phyloP scores from a whole-genome alignment of 2,113 vertebrate species.

The Scomber colias region DNA sequence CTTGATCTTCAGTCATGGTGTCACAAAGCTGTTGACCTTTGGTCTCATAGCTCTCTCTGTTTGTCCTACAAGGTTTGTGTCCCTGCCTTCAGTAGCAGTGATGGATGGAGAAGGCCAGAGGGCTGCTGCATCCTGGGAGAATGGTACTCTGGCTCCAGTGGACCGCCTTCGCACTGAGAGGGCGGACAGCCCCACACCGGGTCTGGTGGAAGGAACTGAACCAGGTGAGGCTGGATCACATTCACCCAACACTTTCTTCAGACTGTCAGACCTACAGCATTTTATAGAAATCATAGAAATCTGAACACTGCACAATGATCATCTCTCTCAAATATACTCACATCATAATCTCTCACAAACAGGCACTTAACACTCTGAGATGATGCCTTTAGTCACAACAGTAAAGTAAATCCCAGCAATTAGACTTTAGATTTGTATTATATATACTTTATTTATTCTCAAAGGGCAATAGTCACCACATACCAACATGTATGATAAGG shows the following conservation, averaged over 20 bases:
- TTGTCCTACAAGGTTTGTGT: slow-evolving; percentile 50
- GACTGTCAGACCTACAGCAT: background rate
- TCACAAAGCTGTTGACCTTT: slow-evolving; percentile 42
- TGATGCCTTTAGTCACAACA: background rate
- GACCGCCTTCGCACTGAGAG: slow-evolving; percentile 86
- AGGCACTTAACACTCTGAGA: no score
- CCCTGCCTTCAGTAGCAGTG: slow-evolving; percentile 37
- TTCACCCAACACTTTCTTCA: background rate
- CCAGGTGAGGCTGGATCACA: slow-evolving; percentile 86
- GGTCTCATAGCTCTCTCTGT: background rate
- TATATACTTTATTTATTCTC: no score
- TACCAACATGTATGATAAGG: no score
- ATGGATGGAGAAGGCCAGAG: slow-evolving; percentile 90
- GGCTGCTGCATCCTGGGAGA: slow-evolving; percentile 84
- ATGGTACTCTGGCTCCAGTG: slow-evolving; percentile 82
- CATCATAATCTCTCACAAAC: no score
- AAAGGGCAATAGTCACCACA: no score
- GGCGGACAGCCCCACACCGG: slow-evolving; percentile 93
- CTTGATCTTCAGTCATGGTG: background rate
- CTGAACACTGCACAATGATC: no score
- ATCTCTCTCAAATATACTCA: no score
- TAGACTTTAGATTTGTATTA: no score
- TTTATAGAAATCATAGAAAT: no score
- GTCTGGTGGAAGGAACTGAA: slow-evolving; percentile 93
- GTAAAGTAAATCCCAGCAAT: background rate